Evolutionary conservation across 2,888 invertebrate species (phyloP).

Genomic region (Ornithoptera alexandrae): DNA sequence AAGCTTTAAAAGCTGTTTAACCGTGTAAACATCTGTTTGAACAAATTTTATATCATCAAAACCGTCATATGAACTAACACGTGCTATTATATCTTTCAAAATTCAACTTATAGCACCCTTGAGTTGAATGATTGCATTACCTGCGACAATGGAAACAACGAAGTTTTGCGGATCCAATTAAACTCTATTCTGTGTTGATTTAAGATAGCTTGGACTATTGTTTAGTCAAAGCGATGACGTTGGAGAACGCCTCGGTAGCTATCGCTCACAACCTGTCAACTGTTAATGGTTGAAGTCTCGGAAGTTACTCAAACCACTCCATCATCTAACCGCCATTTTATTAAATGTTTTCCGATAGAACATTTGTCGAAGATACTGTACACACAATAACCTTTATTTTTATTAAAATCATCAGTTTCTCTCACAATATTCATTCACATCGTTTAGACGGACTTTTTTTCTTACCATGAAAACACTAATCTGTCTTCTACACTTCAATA

Average conservation of each 20-base stretch:
- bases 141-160: slow-evolving; percentile 46
- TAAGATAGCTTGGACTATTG: slow-evolving; percentile 72
- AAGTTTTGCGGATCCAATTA: slow-evolving; percentile 74
- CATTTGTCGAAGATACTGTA: slow-evolving; percentile 34
- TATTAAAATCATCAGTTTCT: slow-evolving; percentile 48
- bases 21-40: too few relatives aligned
- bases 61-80: slow-evolving; percentile 9
- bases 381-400: slow-evolving; percentile 45
- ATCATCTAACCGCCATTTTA: slow-evolving; percentile 66
- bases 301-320: slow-evolving; percentile 56
- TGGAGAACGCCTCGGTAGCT: slow-evolving; percentile 54
- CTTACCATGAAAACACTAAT: background rate
- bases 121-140: slow-evolving; percentile 46
- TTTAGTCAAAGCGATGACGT: slow-evolving; percentile 66
- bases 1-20: background rate
- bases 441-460: too few relatives aligned
- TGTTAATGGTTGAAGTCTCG: slow-evolving; percentile 64
- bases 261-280: slow-evolving; percentile 75
- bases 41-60: slow-evolving; percentile 6
- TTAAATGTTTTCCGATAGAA: slow-evolving; percentile 64
- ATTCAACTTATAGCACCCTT: slow-evolving; percentile 44
- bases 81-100: slow-evolving; percentile 38
- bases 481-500: background rate
- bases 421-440: background rate
- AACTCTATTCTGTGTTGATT: slow-evolving; percentile 71